Percentiles rank a stretch among this genome's conserved stretches.
phyloP scores from a whole-genome alignment of 2,113 vertebrate genomes.

The Galeopterus variegatus region DNA sequence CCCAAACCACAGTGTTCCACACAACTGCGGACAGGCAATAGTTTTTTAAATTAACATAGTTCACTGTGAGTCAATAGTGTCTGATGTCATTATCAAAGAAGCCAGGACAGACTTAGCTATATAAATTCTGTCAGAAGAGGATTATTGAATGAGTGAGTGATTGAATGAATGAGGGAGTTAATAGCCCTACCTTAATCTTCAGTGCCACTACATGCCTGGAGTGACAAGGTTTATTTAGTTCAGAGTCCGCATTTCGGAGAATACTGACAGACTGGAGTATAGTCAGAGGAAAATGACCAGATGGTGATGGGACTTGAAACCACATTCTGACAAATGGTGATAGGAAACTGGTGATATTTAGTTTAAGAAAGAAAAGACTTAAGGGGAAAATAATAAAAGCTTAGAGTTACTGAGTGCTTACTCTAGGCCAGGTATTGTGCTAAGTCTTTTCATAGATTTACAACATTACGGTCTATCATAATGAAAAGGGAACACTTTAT shows the following conservation, averaged over 20 bases:
- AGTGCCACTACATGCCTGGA: not conserved
- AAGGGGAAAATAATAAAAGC: not conserved
- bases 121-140: not conserved
- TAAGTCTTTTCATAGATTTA: not conserved
- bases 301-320: constrained; percentile 27
- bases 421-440: not conserved
- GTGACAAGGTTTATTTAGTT: constrained; percentile 22
- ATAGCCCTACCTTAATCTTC: not conserved
- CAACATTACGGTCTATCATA: not conserved
- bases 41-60: not conserved
- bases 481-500: constrained; percentile 8
- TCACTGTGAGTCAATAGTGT: not conserved
- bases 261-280: not conserved
- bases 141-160: not conserved
- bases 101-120: not conserved
- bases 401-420: not conserved
- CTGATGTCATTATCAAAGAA: not conserved
- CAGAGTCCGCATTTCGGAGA: not conserved
- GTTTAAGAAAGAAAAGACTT: constrained; percentile 29
- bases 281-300: constrained; percentile 18
- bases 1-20: not conserved
- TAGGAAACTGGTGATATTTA: constrained; percentile 15
- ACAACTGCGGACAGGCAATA: not conserved
- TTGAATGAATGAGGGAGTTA: not conserved
- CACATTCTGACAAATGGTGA: not conserved